Evolutionary conservation across 1,140 invertebrate genomes (phyloP).

Genomic region (Apis laboriosa): DNA sequence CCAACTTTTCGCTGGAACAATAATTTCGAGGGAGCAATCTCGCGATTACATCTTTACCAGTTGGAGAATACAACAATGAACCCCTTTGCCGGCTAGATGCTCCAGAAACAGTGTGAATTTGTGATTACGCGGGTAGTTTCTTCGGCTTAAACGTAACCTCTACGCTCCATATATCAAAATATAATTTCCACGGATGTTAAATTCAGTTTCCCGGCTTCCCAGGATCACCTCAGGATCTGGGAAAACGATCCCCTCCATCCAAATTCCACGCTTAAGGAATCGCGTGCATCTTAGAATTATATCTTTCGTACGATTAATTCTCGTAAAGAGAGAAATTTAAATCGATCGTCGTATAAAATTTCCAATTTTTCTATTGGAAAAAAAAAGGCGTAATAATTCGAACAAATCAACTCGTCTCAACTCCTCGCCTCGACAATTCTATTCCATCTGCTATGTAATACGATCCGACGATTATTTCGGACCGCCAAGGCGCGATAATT

Average conservation of each 20-base stretch:
- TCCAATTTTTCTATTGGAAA: too few species aligned
- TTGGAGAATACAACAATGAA: neutral
- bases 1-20: neutral
- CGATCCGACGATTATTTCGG: conserved; percentile 12
- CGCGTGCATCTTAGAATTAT: conserved; percentile 7
- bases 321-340: too few species aligned
- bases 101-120: conserved; percentile 8
- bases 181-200: conserved; percentile 77
- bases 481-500: conserved; percentile 21
- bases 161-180: conserved; percentile 65
- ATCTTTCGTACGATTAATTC: too few species aligned
- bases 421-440: too few species aligned
- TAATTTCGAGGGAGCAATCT: neutral
- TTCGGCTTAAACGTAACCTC: conserved; percentile 27
- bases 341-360: too few species aligned
- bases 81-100: neutral
- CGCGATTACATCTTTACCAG: neutral
- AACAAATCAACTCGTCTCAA: too few species aligned
- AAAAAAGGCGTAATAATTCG: neutral
- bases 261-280: conserved; percentile 70
- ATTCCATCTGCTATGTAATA: neutral
- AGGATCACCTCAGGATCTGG: conserved; percentile 59
- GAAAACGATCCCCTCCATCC: conserved; percentile 68
- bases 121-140: conserved; percentile 34
- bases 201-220: conserved; percentile 73